Base-by-base conservation (phyloP, 2,113 vertebrate genomes). In the Peromyscus leucopus region DNA sequence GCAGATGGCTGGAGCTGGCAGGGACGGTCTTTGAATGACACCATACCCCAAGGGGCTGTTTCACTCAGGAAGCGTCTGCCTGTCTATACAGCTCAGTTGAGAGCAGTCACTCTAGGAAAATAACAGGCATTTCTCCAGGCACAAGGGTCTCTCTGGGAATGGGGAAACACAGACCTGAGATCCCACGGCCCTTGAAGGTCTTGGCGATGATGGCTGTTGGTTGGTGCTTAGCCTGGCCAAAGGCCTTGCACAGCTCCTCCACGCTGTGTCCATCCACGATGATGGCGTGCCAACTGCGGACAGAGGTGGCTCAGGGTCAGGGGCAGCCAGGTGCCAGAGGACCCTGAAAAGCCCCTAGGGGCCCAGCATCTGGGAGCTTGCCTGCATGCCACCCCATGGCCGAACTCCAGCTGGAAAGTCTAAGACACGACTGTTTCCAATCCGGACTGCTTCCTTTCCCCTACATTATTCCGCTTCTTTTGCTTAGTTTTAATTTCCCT, bases 221-320 rank as follows among this genome's bases (percentile, higher is more conserved):
- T 93, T 99, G 99, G 97, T 99, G 99, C 93, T 99, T 99, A 88
- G 99, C 98, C 97, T 99, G 99, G 96, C 99, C 99, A 55, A 99
- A 99, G 96, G 99, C 99, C 98, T 99, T 99, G 98, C 99, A 99
- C 86, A 99, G 98, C 96, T 99, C 99, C 90, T 99, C 99, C 98
- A 99, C 99, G 0, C 99, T 99, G 98, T 99, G 99, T 39, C 99
- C 99, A 26, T 99, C 99, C 78, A 99, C 99, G 0, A 99, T 98
- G 96, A 99, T 98, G 59, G 99, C 98, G 21, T 99, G 99, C 99
- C 99, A 99, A 55, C 99, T 99, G 97, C 65, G 83, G 96, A 98
- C 55, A 94, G 72, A 96, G 15, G 21, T 15, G 24, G 26, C 61
- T 74, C 12, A 3, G 12, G 63, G 51, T 95, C 82, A 97, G 93